These are phyloP conservation scores for Listronotus oregonensis DNA, from an alignment of 1,140 invertebrate genomes.

Conservation along the genomic window DNA sequence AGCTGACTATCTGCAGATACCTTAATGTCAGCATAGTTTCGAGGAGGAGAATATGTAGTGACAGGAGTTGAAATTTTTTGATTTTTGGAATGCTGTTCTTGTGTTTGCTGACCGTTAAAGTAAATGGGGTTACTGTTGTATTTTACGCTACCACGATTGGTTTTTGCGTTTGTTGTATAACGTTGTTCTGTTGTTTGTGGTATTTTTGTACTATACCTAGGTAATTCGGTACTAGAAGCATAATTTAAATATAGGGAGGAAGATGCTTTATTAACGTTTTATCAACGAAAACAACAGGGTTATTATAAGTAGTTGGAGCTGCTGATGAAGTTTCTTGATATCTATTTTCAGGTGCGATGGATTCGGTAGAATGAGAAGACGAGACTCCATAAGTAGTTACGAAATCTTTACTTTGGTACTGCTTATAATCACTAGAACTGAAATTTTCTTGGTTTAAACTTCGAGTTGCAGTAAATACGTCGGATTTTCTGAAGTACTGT, in stretches of 20 bases:
- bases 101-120: neutral
- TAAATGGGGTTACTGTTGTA: conserved; percentile 12
- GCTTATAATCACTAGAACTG: no score
- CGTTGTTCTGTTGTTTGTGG: neutral
- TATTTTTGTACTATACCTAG: neutral
- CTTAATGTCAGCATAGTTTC: neutral
- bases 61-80: conserved; percentile 1
- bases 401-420: no score
- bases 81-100: neutral
- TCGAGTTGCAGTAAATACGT: no score
- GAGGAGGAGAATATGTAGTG: conserved; percentile 23
- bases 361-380: no score
- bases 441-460: no score
- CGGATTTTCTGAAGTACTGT: neutral
- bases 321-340: no score
- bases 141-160: conserved; percentile 16
- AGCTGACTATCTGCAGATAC: neutral
- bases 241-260: neutral
- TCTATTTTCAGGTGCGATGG: no score
- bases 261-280: no score
- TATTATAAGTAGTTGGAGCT: no score
- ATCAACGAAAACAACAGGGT: no score
- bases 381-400: no score
- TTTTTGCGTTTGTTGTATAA: neutral
- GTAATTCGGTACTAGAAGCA: neutral